These are phyloP conservation scores for Drosophila formosana DNA, from an alignment of 2,888 invertebrate species.

Conservation along the genomic window DNA sequence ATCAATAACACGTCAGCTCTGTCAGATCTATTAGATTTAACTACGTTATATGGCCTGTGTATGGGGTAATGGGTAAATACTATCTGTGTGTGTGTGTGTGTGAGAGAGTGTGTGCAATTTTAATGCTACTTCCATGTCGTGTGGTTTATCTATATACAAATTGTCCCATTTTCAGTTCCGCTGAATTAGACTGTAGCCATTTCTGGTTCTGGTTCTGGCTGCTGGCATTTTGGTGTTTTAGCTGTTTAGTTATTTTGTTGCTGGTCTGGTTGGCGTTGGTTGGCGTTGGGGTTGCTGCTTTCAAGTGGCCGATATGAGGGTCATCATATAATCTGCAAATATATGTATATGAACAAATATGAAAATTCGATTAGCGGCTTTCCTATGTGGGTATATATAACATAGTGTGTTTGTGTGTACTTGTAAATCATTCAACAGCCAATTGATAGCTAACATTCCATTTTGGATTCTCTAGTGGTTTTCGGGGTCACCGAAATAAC, in stretches of 20 bases:
- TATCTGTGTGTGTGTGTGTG: constrained; percentile 22
- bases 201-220: constrained; percentile 13
- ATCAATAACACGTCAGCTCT: constrained; percentile 56
- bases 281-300: not conserved
- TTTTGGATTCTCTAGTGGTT: constrained; percentile 10
- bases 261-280: constrained; percentile 2
- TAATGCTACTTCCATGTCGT: constrained; percentile 35
- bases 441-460: constrained; percentile 27
- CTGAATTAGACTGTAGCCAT: constrained; percentile 57
- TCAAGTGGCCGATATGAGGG: constrained; percentile 66
- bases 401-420: constrained; percentile 22
- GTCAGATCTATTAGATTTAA: constrained; percentile 43
- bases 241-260: constrained; percentile 29
- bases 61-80: constrained; percentile 23
- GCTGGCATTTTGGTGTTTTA: constrained; percentile 33
- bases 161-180: constrained; percentile 67
- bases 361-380: constrained; percentile 71
- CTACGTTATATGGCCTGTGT: constrained; percentile 33
- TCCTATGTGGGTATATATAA: constrained; percentile 16
- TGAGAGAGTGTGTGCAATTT: constrained; percentile 28
- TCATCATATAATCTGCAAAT: constrained; percentile 70
- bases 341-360: constrained; percentile 52
- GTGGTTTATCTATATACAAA: constrained; percentile 42
- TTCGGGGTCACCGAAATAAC: constrained; percentile 11
- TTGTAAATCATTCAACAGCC: constrained; percentile 49